Percentiles rank a stretch among this genome's conserved stretches.
Evolutionary conservation across 53 echinoderm and acorn worm species (phyloP).

Genomic region (Antedon mediterranea): DNA sequence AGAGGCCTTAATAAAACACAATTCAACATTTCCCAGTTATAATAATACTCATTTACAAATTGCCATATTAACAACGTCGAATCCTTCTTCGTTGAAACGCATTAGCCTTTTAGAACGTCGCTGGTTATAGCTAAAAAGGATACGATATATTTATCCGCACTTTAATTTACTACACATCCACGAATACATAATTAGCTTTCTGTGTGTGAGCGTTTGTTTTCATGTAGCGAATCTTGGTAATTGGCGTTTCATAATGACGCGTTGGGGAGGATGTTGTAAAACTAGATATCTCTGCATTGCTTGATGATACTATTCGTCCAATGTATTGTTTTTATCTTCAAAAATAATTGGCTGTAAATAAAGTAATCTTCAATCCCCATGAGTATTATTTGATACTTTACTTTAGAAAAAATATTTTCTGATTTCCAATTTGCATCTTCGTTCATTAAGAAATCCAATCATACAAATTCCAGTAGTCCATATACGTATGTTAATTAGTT

Average conservation of each 20-base stretch:
- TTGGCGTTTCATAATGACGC: background rate
- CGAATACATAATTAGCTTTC: background rate
- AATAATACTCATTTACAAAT: too few species aligned
- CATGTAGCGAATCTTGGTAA: background rate
- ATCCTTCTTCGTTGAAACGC: background rate
- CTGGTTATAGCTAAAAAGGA: too few species aligned
- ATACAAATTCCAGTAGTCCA: background rate
- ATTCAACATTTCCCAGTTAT: too few species aligned
- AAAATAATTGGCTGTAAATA: background rate
- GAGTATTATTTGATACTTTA: background rate
- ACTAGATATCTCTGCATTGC: background rate
- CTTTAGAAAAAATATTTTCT: background rate
- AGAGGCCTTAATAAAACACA: too few species aligned
- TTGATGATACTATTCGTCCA: too few species aligned
- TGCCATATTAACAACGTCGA: background rate
- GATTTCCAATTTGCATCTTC: background rate
- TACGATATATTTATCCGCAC: background rate
- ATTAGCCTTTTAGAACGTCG: background rate
- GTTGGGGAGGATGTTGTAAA: background rate
- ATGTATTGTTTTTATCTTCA: too few species aligned
- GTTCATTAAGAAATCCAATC: background rate
- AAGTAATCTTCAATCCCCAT: background rate
- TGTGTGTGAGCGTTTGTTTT: background rate
- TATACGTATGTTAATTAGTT: background rate
- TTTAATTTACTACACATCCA: background rate